phyloP scores from a whole-genome alignment of 2,888 invertebrate genomes.

The Gibbula magus region DNA sequence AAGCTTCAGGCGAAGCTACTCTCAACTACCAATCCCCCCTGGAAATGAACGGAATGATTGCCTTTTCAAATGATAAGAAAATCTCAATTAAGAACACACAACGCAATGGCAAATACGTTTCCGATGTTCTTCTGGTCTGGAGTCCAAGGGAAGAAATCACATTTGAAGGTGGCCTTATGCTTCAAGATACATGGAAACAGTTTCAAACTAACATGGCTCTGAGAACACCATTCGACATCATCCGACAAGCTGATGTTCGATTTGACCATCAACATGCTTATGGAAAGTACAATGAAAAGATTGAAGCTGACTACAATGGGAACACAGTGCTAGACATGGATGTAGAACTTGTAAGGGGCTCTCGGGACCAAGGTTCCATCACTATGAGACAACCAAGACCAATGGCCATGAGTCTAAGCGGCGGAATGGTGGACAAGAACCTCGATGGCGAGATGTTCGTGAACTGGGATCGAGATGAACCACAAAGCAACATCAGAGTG shows the following conservation, averaged over 20 bases:
- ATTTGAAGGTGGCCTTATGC: not conserved
- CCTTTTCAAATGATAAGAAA: constrained; percentile 30
- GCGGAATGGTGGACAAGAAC: constrained; percentile 44
- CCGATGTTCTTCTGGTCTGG: not conserved
- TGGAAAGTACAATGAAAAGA: constrained; percentile 8
- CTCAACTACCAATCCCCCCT: constrained; percentile 29
- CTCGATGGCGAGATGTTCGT: constrained; percentile 51
- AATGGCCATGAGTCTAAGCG: constrained; percentile 49
- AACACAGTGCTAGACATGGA: constrained; percentile 34
- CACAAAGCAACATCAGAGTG: constrained; percentile 52
- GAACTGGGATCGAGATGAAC: constrained; percentile 66
- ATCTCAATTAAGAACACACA: constrained; percentile 26
- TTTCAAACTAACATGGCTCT: not conserved
- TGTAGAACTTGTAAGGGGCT: constrained; percentile 21
- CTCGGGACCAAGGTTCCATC: constrained; percentile 33
- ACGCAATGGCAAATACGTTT: constrained; percentile 1
- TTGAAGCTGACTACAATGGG: constrained; percentile 35
- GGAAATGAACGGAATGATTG: constrained; percentile 28
- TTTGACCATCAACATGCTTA: not conserved
- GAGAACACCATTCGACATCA: constrained; percentile 10
- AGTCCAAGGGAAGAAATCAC: not conserved
- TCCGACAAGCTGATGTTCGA: not conserved
- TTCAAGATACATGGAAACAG: not conserved
- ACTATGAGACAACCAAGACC: constrained; percentile 51
- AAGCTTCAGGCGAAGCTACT: constrained; percentile 24